Conservation (phyloP, 2,797 vertebrate species). For the Scolopax bukidnonensis region DNA sequence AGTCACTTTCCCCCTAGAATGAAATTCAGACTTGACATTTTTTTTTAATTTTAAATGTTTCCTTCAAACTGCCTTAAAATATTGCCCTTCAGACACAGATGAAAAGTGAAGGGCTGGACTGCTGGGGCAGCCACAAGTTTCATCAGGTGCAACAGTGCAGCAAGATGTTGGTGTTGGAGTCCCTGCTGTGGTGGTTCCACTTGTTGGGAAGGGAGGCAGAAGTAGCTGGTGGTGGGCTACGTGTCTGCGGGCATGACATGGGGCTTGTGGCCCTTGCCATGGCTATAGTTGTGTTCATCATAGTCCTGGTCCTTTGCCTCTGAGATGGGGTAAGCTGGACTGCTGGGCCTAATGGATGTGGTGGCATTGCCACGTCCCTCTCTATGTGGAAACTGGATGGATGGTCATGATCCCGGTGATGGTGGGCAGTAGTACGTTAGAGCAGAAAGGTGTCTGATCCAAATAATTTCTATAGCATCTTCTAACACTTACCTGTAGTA, state of each 20-base stretch:
- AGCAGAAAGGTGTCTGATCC: neutral
- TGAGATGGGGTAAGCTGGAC: neutral
- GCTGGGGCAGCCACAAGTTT: neutral
- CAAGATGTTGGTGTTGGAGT: neutral
- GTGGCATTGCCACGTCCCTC: neutral
- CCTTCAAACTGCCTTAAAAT: neutral
- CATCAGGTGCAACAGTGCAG: neutral
- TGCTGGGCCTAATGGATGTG: neutral
- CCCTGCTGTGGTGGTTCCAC: neutral
- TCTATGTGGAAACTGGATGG: neutral
- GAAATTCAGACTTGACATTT: neutral
- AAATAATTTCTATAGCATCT: neutral
- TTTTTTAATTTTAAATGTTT: neutral
- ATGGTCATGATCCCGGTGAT: neutral
- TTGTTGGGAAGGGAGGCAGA: neutral
- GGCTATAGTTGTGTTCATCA: neutral
- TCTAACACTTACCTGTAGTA: neutral
- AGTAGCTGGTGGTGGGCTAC: neutral
- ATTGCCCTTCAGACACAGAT: neutral
- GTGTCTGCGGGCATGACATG: rapidly evolving
- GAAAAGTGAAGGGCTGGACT: neutral
- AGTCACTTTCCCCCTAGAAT: neutral
- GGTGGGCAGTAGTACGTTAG: neutral
- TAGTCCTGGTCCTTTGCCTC: neutral
- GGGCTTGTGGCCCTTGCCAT: rapidly evolving